Evolutionary conservation across 30 jellyfish, hydroid and myxozoan species (phyloP).

Genomic region (Aurelia aurita complex sp. Pacific): DNA sequence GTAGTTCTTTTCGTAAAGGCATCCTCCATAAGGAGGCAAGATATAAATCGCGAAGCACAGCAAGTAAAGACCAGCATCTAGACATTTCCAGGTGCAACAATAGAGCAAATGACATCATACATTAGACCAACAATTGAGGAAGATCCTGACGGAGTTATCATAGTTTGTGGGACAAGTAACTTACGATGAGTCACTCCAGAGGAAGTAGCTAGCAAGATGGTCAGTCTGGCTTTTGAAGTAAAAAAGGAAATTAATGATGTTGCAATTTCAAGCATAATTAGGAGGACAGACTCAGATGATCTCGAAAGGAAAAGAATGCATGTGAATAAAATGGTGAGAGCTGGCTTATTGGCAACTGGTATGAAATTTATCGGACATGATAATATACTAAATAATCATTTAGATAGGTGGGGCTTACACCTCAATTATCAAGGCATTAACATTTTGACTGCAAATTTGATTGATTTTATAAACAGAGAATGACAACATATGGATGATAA

Average conservation of each 20-base stretch:
- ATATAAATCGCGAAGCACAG: too few relatives aligned
- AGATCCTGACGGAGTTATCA: too few relatives aligned
- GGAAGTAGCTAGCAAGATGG: neutral
- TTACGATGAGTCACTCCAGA: neutral
- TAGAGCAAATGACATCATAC: too few relatives aligned
- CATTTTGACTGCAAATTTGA: too few relatives aligned
- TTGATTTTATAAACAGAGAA: too few relatives aligned
- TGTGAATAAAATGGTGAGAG: neutral
- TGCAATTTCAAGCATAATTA: too few relatives aligned
- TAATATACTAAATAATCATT: neutral
- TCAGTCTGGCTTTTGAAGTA: neutral
- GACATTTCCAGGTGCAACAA: too few relatives aligned
- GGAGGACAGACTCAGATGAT: constrained; percentile 5
- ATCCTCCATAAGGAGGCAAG: too few relatives aligned
- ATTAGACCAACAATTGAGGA: too few relatives aligned
- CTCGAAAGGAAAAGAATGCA: constrained; percentile 1
- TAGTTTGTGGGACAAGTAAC: neutral
- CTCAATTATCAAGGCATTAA: neutral
- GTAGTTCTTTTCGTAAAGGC: too few relatives aligned
- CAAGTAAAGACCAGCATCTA: too few relatives aligned
- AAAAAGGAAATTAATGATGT: neutral
- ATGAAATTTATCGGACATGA: neutral
- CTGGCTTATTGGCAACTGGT: constrained; percentile 1
- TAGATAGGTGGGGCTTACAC: neutral
- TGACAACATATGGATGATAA: too few relatives aligned